These are phyloP conservation scores for Scaptomyza caliginosa DNA, from an alignment of 2,888 invertebrate genomes.

Conservation along the genomic window DNA sequence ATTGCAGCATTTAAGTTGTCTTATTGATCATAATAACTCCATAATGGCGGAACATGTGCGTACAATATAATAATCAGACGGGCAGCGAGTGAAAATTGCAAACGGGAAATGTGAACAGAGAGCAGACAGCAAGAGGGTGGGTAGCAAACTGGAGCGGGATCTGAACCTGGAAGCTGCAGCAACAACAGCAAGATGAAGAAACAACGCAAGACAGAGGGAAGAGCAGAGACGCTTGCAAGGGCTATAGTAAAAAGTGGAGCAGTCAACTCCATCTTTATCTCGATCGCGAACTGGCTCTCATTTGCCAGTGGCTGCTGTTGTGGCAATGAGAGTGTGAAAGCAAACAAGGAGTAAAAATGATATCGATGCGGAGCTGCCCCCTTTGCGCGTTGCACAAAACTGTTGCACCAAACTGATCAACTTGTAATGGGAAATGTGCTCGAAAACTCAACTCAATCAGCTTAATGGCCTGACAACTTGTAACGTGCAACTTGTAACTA, in stretches of 20 bases:
- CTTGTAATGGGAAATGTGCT: constrained; percentile 75
- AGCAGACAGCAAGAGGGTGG: constrained; percentile 13
- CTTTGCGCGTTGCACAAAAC: constrained; percentile 5
- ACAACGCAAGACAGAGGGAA: neutral
- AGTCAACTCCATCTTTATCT: constrained; percentile 25
- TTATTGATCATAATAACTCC: constrained; percentile 85
- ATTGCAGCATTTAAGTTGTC: constrained; percentile 84
- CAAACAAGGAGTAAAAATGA: constrained; percentile 78
- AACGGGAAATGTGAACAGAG: constrained; percentile 63
- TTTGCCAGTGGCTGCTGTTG: constrained; percentile 7
- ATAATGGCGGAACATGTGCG: constrained; percentile 84
- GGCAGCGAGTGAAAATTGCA: constrained; percentile 74
- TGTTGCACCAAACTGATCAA: constrained; percentile 61
- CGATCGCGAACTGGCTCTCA: constrained; percentile 13
- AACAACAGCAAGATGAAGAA: constrained; percentile 10
- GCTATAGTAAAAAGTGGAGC: constrained; percentile 63
- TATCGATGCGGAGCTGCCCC: constrained; percentile 44
- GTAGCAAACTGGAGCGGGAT: neutral
- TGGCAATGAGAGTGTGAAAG: constrained; percentile 77
- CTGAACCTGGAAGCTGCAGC: neutral
- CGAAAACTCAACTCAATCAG: constrained; percentile 76
- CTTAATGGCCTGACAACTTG: constrained; percentile 75
- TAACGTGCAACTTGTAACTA: constrained; percentile 46
- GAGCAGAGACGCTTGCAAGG: constrained; percentile 16
- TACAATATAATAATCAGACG: constrained; percentile 79